Evolutionary conservation across 2,113 vertebrate genomes (phyloP).

Genomic region (Phylloscopus whistleri): DNA sequence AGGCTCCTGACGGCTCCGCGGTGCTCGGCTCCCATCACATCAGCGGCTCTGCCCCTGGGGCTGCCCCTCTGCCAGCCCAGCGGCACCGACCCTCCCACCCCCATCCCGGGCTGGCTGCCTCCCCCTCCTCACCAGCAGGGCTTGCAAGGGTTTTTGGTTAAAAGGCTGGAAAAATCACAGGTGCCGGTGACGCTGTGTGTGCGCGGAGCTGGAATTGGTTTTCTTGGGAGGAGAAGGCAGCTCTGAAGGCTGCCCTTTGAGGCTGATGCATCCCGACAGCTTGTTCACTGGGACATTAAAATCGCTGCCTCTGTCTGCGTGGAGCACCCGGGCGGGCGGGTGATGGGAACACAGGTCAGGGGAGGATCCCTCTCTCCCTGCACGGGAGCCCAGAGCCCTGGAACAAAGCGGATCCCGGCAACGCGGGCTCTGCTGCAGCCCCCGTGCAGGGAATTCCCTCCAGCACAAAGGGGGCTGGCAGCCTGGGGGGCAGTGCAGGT

Average conservation of each 20-base stretch:
- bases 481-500: background rate
- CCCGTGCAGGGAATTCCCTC: background rate
- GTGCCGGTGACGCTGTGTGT: background rate
- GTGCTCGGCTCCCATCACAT: background rate
- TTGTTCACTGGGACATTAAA: slow-evolving; percentile 61
- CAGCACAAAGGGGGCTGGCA: background rate
- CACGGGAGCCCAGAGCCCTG: accelerated
- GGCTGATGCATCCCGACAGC: slow-evolving; percentile 62
- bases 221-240: slow-evolving; percentile 17
- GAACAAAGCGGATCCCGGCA: accelerated
- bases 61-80: background rate
- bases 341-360: slow-evolving; percentile 16
- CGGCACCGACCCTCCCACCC: accelerated
- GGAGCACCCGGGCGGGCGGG: background rate
- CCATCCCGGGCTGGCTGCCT: background rate
- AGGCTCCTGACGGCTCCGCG: background rate
- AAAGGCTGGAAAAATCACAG: background rate
- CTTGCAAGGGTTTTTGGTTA: background rate
- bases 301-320: slow-evolving; percentile 43
- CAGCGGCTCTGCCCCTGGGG: background rate
- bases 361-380: background rate
- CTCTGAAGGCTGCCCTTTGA: slow-evolving; percentile 41
- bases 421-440: background rate
- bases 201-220: background rate
- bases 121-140: background rate